Evolutionary conservation across 2,888 invertebrate genomes (phyloP), one percentile per base, ranked within the genome.

Genomic region (Lamellibrachia columna): DNA sequence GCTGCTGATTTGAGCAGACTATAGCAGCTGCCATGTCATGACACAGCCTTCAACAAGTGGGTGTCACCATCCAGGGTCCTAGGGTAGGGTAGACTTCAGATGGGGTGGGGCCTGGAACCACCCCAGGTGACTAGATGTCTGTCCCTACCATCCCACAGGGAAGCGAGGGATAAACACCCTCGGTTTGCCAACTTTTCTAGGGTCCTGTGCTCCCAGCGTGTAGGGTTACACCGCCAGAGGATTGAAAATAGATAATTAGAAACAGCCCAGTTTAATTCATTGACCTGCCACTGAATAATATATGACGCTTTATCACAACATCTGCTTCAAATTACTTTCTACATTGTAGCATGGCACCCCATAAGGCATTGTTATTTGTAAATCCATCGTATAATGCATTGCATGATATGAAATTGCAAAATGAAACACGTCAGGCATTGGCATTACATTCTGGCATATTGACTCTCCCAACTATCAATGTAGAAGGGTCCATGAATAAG

Each of bases 201-300:
- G 75, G 75, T 75, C 75, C 75, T 75, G n/a, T 75, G 75, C 15
- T n/a, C 75, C 22, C n/a, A 22, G 15, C 11, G 75, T 75, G 75
- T 75, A 75, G 6, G 75, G 22, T 75, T 75, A 75, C 75, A 75
- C 15, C 2, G 22, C 75, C 75, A 22, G 75, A n/a, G 75, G 75
- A 75, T 75, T 75, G 22, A 6, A n/a, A 75, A 15, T 75, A 75
- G 75, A 75, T 75, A 75, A 75, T 75, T 75, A 75, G 75, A 75
- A 75, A 75, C 75, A 75, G 75, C 75, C 75, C 75, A 75, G 75
- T 75, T 75, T 75, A 75, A 75, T 75, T 75, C 75, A 75, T n/a
- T 75, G 75, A 75, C 75, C 75, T 75, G 75, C 75, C n/a, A 22
- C 22, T 75, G 75, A 75, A 75, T 75, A 75, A 75, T 75, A 75